Evolutionary conservation across 2,888 invertebrate genomes (phyloP).

Genomic region (Neria commutata): DNA sequence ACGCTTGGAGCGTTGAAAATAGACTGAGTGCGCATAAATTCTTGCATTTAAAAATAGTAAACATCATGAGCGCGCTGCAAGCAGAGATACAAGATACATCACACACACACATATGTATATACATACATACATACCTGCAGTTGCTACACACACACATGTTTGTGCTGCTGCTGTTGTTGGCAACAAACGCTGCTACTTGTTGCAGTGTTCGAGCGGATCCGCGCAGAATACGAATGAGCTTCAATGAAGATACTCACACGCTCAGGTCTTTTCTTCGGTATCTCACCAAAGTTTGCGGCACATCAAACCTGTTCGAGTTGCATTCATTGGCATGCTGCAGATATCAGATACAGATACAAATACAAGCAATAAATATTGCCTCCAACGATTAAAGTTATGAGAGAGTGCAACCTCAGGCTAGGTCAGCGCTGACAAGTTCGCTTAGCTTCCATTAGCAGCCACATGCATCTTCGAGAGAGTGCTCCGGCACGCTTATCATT

Average conservation of each 20-base stretch:
- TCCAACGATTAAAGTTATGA: no score
- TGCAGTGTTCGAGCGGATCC: not conserved
- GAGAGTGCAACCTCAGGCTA: no score
- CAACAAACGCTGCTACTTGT: no score
- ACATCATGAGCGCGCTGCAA: constrained; percentile 26
- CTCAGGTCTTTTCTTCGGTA: not conserved
- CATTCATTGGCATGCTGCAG: not conserved
- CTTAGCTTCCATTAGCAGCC: no score
- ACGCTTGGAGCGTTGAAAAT: constrained; percentile 48
- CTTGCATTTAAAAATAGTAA: constrained; percentile 47
- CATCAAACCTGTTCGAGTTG: no score
- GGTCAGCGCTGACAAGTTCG: no score
- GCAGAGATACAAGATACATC: not conserved
- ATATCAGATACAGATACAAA: no score
- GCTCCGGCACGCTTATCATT: no score
- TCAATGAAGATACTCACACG: no score
- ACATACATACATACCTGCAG: not conserved
- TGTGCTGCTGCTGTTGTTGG: not conserved
- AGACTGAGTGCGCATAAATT: constrained; percentile 35
- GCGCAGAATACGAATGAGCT: not conserved
- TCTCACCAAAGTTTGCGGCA: not conserved
- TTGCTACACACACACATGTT: not conserved
- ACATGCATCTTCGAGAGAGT: no score
- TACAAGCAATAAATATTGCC: no score
- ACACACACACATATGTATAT: constrained; percentile 3